Base-by-base conservation (phyloP, 2,113 vertebrate genomes). In the Rissa tridactyla region DNA sequence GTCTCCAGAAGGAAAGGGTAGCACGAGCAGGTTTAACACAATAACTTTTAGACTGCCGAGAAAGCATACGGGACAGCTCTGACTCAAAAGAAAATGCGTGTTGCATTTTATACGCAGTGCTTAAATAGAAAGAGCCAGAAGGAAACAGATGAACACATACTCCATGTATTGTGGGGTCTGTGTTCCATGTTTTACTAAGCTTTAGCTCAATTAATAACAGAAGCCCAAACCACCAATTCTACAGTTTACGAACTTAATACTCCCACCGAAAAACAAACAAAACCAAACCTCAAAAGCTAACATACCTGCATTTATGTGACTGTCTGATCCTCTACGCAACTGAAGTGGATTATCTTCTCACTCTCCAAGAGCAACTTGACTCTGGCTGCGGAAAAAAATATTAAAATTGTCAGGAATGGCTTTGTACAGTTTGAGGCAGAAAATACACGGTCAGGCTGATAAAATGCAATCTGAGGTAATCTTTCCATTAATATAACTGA, bases 261-360 rank as follows among this genome's bases (percentile, higher is more conserved):
- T 58, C 70, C 82, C 78, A 72, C 65, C 0, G 8, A 62, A 83
- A 83, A 68, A 1, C 29, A 62, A 82, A 64, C 57, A 38, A 51
- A 46, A 17, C 36, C 42, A 81, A 81, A 46, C 42, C 40, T 66
- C 82, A 69, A 52, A 62, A 89, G 47, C 30, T 70, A 92, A 88
- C 96, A 44, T 78, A 98, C 98, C 98, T 98, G 98, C 98, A 98
- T 98, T 98, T 98, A 98, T 98, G 95, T 97, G 86, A 86, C 90
- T 98, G 94, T 94, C 85, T 91, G 95, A 73, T 84, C 87, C 78
- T 91, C 91, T 75, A 52, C 25, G 5, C 85, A 38, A 30, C 73
- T 58, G 90, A 95, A 97, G 96, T 2, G 18, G 72, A 27, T 77
- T 91, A 25, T 97, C 92, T 97, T 96, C 96, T 91, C 90, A 6